A percentile compares a stretch with the other conserved stretches of the same genome.
These are phyloP conservation scores for Myzus persicae DNA, from an alignment of 1,140 invertebrate species.

Conservation along the genomic window DNA sequence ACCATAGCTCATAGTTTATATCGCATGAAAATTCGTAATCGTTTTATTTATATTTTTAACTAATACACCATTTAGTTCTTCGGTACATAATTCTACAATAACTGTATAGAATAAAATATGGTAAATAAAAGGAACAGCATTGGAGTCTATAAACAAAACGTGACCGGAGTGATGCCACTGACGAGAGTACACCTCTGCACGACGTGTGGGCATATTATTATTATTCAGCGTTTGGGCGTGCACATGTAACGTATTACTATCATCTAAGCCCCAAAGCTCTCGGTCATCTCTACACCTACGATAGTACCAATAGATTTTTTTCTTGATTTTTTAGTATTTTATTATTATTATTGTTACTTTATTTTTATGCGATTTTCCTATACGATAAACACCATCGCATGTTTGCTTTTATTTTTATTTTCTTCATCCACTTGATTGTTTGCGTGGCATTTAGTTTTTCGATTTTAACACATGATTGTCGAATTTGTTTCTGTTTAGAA, in stretches of 20 bases:
- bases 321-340: neutral
- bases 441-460: neutral
- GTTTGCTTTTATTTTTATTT: conserved; percentile 30
- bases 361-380: conserved; percentile 16
- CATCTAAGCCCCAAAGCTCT: conserved; percentile 33
- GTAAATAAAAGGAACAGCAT: conserved; percentile 25
- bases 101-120: neutral
- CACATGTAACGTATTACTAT: neutral
- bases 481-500: neutral
- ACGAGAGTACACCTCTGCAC: conserved; percentile 49
- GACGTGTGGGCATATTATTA: conserved; percentile 49
- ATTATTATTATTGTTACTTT: neutral
- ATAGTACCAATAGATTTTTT: neutral
- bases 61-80: neutral
- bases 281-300: conserved; percentile 44
- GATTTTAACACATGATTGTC: neutral
- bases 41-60: conserved; percentile 17
- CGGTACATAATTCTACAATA: neutral
- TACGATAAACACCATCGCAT: neutral
- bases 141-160: conserved; percentile 38
- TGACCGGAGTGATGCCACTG: conserved; percentile 43
- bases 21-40: neutral
- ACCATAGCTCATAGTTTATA: neutral
- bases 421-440: neutral
- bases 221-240: conserved; percentile 56